Evolutionary conservation across 2,797 vertebrate species (phyloP).

Genomic region (Typhlichthys subterraneus): DNA sequence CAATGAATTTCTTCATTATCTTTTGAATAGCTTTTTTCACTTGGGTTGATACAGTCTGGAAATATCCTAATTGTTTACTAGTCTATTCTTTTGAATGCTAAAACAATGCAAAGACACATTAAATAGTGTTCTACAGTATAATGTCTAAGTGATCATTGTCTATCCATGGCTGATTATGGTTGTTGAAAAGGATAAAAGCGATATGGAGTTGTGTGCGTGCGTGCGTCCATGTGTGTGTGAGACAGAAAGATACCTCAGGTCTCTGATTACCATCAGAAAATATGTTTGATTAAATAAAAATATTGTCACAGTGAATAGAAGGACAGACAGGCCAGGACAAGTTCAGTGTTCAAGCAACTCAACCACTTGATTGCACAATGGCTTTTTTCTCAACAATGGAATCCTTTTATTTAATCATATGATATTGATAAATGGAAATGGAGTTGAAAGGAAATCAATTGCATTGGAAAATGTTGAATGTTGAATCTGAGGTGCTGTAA

Average conservation of each 20-base stretch:
- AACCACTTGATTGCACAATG: slow-evolving; percentile 29
- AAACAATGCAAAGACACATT: background rate
- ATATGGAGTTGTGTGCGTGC: slow-evolving; percentile 19
- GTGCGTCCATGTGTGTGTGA: no score
- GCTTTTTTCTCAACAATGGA: no score
- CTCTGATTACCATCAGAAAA: slow-evolving; percentile 70
- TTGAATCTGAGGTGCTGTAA: slow-evolving; percentile 2
- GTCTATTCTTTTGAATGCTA: no score
- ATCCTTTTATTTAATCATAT: slow-evolving; percentile 64
- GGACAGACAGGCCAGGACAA: slow-evolving; percentile 18
- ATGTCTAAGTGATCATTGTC: background rate
- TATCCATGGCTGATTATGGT: background rate
- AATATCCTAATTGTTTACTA: no score
- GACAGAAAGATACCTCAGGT: slow-evolving; percentile 13
- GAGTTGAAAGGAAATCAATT: slow-evolving; percentile 1
- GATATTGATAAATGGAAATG: slow-evolving; percentile 58
- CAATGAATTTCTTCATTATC: no score
- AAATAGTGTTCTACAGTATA: background rate
- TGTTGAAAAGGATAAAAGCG: slow-evolving; percentile 14
- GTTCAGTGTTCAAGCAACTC: slow-evolving; percentile 19
- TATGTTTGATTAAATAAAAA: slow-evolving; percentile 38
- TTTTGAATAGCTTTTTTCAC: no score
- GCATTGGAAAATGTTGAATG: slow-evolving; percentile 11
- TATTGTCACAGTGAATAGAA: slow-evolving; percentile 22
- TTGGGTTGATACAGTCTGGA: no score